Evolutionary conservation across 2,113 vertebrate genomes (phyloP), one percentile per base, ranked within the genome.

Genomic region (Addax nasomaculatus): DNA sequence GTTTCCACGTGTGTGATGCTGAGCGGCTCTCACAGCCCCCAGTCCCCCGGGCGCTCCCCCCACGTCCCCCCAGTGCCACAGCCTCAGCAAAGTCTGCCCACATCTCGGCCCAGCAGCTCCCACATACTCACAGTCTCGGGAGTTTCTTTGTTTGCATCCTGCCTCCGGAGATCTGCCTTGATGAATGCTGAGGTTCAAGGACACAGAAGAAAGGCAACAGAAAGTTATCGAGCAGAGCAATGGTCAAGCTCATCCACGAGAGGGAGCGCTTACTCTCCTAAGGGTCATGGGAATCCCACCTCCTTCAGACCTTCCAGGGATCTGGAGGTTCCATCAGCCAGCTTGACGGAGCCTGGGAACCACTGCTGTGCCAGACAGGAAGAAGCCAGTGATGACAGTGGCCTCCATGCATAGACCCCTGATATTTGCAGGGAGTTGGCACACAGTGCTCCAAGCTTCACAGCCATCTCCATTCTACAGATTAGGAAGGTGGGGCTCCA

Each of bases 151-250:
- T 99, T 99, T 93, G 99, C 99, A 92, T 98, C 99, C 93, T 99
- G 99, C 95, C 99, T 99, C 92, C 99, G 98, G 47, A 99, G 99
- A 95, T 99, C 99, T 2, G 99, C 98, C 98, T 99, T 99, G 97
- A 99, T 99, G 83, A 99, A 99, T 76, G 97, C 99, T 99, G 98
- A 70, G 51, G 97, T 51, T 96, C 6, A 96, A 53, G 51, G 60
- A 78, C n/a, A 90, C 43, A 81, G 55, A 96, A 70, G 29, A 90
- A 94, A 27, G 58, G 13, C 17, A 84, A 96, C 62, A 98, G 36
- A 97, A 19, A 96, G 78, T 85, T 78, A 97, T 78, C 90, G 93
- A 95, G 19, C 25, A 96, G n/a, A 89, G 12, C 62, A 76, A 15
- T 51, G n/a, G 85, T 43, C 62, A 95, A 43, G 79, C 58, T 87